A percentile compares a stretch with the other conserved stretches of the same genome.
These are phyloP conservation scores for Aspidapion aeneum DNA, from an alignment of 2,888 invertebrate genomes.

Conservation along the genomic window DNA sequence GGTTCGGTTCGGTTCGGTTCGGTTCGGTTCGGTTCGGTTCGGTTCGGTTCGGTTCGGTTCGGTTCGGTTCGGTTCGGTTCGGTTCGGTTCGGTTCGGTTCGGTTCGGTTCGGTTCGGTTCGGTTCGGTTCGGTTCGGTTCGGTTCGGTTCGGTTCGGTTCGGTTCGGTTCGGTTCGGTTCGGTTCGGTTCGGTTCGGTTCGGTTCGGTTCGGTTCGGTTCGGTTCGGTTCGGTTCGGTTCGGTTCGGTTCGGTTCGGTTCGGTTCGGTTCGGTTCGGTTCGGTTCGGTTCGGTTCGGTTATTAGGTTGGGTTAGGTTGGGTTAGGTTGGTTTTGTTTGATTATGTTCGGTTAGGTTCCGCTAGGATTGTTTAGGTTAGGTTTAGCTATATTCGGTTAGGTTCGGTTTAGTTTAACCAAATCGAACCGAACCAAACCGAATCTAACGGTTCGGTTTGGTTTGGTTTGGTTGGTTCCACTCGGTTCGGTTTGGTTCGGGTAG, in stretches of 20 bases:
- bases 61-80: conserved; percentile 4
- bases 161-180: conserved; percentile 4
- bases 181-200: conserved; percentile 4
- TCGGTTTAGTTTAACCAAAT: neutral
- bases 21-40: conserved; percentile 4
- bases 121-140: conserved; percentile 4
- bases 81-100: conserved; percentile 3
- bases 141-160: conserved; percentile 4
- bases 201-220: conserved; percentile 4
- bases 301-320: too few species aligned
- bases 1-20: conserved; percentile 4
- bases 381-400: too few species aligned
- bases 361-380: too few species aligned
- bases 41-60: conserved; percentile 4
- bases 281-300: conserved; percentile 4
- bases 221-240: conserved; percentile 4
- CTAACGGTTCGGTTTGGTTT: too few species aligned
- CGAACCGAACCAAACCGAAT: too few species aligned
- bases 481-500: too few species aligned
- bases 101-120: conserved; percentile 3
- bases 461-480: too few species aligned
- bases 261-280: conserved; percentile 4
- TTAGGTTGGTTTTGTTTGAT: too few species aligned
- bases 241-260: conserved; percentile 4
- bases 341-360: too few species aligned